These are phyloP conservation scores for Platycheirus albimanus DNA, from an alignment of 2,888 invertebrate genomes.

Conservation along the genomic window DNA sequence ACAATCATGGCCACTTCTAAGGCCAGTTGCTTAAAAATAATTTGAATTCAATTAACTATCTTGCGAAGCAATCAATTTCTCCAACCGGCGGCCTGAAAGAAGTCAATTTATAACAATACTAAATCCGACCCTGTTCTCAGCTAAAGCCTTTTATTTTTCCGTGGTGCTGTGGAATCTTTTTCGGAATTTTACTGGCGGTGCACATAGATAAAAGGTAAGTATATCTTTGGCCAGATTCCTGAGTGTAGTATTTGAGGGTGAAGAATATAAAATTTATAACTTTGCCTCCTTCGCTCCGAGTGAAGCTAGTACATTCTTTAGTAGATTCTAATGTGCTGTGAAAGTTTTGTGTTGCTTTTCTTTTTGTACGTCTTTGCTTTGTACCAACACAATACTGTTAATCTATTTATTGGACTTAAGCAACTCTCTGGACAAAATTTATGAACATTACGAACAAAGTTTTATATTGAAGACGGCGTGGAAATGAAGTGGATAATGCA, in stretches of 20 bases:
- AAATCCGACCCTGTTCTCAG: constrained; percentile 1
- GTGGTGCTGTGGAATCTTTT: constrained; percentile 18
- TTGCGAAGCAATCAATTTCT: too few species aligned
- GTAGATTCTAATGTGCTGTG: constrained; percentile 44
- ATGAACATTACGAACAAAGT: constrained; percentile 8
- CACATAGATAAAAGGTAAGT: constrained; percentile 52
- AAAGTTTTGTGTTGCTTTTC: not conserved
- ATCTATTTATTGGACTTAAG: constrained; percentile 70
- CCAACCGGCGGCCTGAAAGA: too few species aligned
- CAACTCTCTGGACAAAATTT: constrained; percentile 50
- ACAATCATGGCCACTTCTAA: too few species aligned
- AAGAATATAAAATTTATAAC: constrained; percentile 54
- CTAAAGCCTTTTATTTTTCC: constrained; percentile 1
- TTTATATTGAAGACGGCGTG: constrained; percentile 35
- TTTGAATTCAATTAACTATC: too few species aligned
- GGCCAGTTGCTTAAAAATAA: too few species aligned
- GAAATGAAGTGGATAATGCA: constrained; percentile 60
- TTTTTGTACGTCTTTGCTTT: constrained; percentile 9
- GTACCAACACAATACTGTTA: constrained; percentile 51
- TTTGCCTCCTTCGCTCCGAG: constrained; percentile 24
- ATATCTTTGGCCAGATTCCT: constrained; percentile 44
- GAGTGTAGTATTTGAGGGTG: constrained; percentile 23
- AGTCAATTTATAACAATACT: too few species aligned
- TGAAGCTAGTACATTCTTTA: constrained; percentile 23
- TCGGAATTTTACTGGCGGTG: constrained; percentile 15